Evolutionary conservation across 92 coral and sea anemone genomes (phyloP), one percentile per base, ranked within the genome.

Genomic region (Parazoanthus swiftii): DNA sequence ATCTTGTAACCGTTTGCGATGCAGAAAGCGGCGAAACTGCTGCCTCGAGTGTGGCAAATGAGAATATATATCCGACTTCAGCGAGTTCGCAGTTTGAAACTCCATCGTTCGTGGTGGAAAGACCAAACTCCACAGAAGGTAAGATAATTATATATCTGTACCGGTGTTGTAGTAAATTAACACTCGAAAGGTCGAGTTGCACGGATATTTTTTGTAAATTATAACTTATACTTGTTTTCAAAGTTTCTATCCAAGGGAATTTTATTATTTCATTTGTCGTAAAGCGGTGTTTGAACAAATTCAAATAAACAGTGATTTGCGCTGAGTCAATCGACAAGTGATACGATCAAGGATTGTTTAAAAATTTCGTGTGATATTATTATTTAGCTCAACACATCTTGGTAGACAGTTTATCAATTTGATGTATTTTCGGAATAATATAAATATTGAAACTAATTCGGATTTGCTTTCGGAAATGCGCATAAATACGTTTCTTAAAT

Each of bases 21-120:
- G 83, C 38, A 29, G 25, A 73, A 39, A 33, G 38, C 58, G 23
- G 42, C n/a, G 46, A 79, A n/a, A 14, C 15, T 13, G 58, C 5
- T 48, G 68, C 43, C 67, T 26, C 83, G 68, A 42, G 65, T 79
- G 20, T 79, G 83, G 83, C 7, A 14, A 1, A 3, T 50, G 70
- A 79, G 83, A 54, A 11, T 48, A 0, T 79, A 79, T 18, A 79
- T 79, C 11, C 70, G 21, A 46, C 83, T 79, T 18, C 83, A 54
- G 68, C 83, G 83, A 48, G 44, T 79, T 79, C 83, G 67, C 44
- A 79, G 44, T n/a, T 79, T 54, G 39, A 3, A 0, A 0, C 4
- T 54, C 25, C 83, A 54, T 51, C 83, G 15, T 15, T 1, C 35
- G 68, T 16, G 9, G 8, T n/a, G 36, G 81, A 77, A 6, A 48